Percentiles rank a stretch among this genome's conserved stretches.
Conservation (phyloP, 2,797 vertebrate species). For the Ispidina picta region DNA sequence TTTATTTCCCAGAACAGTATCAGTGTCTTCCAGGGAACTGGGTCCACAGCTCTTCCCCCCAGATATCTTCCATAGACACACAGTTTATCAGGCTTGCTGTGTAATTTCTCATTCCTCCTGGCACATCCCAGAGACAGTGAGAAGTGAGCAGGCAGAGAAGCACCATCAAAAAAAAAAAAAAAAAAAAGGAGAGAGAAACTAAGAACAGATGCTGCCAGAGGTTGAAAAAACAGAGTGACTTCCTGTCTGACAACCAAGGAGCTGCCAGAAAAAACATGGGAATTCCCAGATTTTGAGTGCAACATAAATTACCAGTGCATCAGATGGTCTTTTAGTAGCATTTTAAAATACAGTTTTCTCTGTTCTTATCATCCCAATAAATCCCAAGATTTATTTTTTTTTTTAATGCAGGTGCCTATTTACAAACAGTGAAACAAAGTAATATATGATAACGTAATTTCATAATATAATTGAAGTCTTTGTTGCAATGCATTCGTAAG, state of each 20-base stretch:
- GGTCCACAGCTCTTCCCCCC: neutral
- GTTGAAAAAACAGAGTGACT: constrained; percentile 35
- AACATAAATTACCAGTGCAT: neutral
- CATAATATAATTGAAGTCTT: neutral
- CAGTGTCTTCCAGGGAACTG: neutral
- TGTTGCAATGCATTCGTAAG: neutral
- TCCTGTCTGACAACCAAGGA: constrained; percentile 46
- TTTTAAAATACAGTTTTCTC: neutral
- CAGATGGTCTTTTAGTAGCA: neutral
- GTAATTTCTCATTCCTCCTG: constrained; percentile 12
- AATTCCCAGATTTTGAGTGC: constrained; percentile 43
- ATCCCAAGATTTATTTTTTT: neutral
- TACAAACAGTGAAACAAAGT: neutral
- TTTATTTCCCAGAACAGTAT: constrained; percentile 39
- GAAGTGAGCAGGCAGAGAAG: neutral
- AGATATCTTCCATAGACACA: neutral
- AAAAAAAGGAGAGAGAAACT: constrained; percentile 10
- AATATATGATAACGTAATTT: neutral
- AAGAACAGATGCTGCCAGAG: constrained; percentile 41
- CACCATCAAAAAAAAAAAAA: constrained; percentile 22
- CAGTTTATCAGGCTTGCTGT: neutral
- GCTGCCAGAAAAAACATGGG: constrained; percentile 50
- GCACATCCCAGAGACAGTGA: neutral
- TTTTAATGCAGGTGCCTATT: neutral
- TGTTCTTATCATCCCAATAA: neutral